phyloP scores from a whole-genome alignment of 1,140 invertebrate genomes.

The Tenebrio molitor region DNA sequence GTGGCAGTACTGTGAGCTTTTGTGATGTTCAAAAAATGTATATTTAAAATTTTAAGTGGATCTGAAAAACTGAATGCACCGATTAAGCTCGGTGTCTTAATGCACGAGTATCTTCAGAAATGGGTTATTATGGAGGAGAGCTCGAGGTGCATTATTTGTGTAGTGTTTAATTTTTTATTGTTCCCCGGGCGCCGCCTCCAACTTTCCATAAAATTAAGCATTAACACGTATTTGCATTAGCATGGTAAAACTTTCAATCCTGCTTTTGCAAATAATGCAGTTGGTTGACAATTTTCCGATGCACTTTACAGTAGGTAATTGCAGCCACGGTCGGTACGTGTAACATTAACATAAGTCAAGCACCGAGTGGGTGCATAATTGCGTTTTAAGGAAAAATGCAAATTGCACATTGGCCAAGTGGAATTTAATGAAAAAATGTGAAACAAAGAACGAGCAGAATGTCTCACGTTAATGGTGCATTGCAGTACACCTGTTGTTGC shows the following conservation, averaged over 20 bases:
- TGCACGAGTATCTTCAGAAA: not conserved
- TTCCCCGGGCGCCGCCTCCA: not conserved
- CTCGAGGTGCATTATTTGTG: not conserved
- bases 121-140: not conserved
- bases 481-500: conserved; percentile 23
- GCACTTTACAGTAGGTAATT: conserved; percentile 21
- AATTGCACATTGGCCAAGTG: conserved; percentile 17
- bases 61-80: too few species aligned
- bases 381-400: conserved; percentile 8
- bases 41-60: too few species aligned
- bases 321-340: not conserved
- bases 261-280: conserved; percentile 21
- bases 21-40: too few species aligned
- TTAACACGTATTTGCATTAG: conserved; percentile 17
- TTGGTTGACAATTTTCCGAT: conserved; percentile 2
- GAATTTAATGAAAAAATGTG: conserved; percentile 8
- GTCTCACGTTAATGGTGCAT: conserved; percentile 19
- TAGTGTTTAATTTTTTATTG: not conserved
- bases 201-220: not conserved
- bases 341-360: conserved; percentile 9
- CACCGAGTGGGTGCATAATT: conserved; percentile 14
- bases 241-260: conserved; percentile 13
- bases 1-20: too few species aligned
- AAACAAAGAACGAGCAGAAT: conserved; percentile 23
- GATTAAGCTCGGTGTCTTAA: not conserved